A percentile compares a stretch with the other conserved stretches of the same genome.
Evolutionary conservation across 92 coral and sea anemone genomes (phyloP).

Genomic region (Porites lobata): DNA sequence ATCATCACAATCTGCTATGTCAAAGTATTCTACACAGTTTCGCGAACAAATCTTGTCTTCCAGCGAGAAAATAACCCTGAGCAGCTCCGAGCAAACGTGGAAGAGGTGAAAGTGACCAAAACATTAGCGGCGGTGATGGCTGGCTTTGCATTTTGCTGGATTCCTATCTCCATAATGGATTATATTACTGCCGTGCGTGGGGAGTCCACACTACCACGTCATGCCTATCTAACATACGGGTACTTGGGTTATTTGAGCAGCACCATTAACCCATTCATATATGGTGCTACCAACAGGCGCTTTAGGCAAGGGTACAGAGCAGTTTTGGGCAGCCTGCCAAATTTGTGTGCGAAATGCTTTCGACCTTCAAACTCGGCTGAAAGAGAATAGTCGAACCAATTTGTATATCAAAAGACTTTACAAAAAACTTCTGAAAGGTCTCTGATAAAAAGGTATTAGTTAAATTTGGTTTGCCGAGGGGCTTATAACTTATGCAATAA

Average conservation of each 20-base stretch:
- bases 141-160: slow-evolving; percentile 80
- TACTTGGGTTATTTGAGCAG: slow-evolving; percentile 70
- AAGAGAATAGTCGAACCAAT: background rate
- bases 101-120: slow-evolving; percentile 79
- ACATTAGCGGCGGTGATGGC: slow-evolving; percentile 68
- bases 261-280: slow-evolving; percentile 78
- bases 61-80: slow-evolving; percentile 18
- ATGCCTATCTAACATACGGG: slow-evolving; percentile 69
- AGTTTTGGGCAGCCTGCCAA: slow-evolving; percentile 1
- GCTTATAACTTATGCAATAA: too few species aligned
- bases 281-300: slow-evolving; percentile 67
- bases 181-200: slow-evolving; percentile 17
- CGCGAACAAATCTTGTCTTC: slow-evolving; percentile 57
- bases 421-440: background rate
- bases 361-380: background rate
- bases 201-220: slow-evolving; percentile 51
- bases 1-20: slow-evolving; percentile 61
- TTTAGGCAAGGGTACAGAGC: slow-evolving; percentile 66
- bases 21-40: slow-evolving; percentile 60
- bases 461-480: too few species aligned
- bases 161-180: slow-evolving; percentile 57
- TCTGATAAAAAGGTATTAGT: too few species aligned
- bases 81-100: slow-evolving; percentile 73
- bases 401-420: background rate
- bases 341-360: background rate